Evolutionary conservation across 2,113 vertebrate genomes (phyloP), one percentile per base, ranked within the genome.

Genomic region (Peromyscus californicus): DNA sequence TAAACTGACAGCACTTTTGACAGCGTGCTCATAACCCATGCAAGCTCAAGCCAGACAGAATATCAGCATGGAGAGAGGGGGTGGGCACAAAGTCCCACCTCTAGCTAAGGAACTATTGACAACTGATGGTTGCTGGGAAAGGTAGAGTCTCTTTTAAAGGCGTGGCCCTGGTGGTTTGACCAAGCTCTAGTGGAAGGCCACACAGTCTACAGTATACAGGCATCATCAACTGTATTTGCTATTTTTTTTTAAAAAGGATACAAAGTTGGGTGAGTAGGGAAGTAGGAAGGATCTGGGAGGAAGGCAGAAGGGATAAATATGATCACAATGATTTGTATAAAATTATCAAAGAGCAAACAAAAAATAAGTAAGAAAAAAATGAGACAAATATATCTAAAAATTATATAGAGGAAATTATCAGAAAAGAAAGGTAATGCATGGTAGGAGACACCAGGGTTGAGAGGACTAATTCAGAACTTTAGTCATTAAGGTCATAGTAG

Each of bases 391-490:
- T 19, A 85, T 67, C n/a, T 57, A 85, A 69, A 69, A 90, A 48
- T 17, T 74, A 42, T 10, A 33, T 80, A 29, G 11, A 6, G n/a
- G 59, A 63, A 83, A 65, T n/a, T 17, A 61, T 54, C n/a, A 75
- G 42, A 29, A 91, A 89, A 51, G 33, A 31, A 24, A 1, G n/a
- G 12, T 22, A 65, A 29, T 3, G n/a, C 8, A 72, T 80, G 11
- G 12, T 83, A 29, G 21, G 33, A 91, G 67, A 26, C 42, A 57
- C 11, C 42, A 36, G 12, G 13, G 1, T 17, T 51, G 8, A 21
- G 8, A 5, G 17, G 3, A 22, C 78, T 96, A 15, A 72, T 72
- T 93, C 85, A 69, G 74, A 57, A 80, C 93, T 91, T 91, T 89
- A 78, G 31, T 61, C 79, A 72, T 1, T 26, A 82, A 72, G 39